Evolutionary conservation across 2,888 invertebrate species (phyloP).

Genomic region (Platycheirus rosarum): DNA sequence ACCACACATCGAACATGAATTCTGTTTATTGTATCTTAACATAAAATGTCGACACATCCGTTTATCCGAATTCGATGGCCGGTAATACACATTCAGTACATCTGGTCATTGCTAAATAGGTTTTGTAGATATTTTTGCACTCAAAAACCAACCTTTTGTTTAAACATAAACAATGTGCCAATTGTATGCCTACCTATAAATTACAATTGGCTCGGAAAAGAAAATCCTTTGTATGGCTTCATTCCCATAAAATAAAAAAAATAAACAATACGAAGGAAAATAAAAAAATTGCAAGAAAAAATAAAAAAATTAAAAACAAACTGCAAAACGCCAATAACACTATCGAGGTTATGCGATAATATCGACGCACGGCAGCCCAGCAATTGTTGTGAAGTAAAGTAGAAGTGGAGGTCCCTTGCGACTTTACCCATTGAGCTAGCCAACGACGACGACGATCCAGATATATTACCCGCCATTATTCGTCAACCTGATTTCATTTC

Average conservation of each 20-base stretch:
- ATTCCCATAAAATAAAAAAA: conserved; percentile 46
- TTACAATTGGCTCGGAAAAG: too few species aligned
- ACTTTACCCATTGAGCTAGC: conserved; percentile 28
- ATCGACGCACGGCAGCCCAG: conserved; percentile 15
- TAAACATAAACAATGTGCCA: conserved; percentile 53
- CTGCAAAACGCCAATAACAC: conserved; percentile 32
- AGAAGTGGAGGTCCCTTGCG: conserved; percentile 51
- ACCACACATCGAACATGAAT: too few species aligned
- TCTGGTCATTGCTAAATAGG: too few species aligned
- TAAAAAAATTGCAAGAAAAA: conserved; percentile 18
- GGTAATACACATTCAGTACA: too few species aligned
- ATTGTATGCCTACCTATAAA: conserved; percentile 21
- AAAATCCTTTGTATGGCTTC: conserved; percentile 72
- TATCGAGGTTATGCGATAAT: conserved; percentile 51
- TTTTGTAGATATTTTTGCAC: neutral
- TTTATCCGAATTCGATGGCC: too few species aligned
- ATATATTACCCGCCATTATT: conserved; percentile 54
- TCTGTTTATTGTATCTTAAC: too few species aligned
- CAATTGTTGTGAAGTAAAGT: neutral
- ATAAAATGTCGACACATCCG: too few species aligned
- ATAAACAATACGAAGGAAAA: conserved; percentile 11
- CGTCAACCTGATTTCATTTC: conserved; percentile 61
- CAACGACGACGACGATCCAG: conserved; percentile 17
- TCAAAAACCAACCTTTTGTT: conserved; percentile 20
- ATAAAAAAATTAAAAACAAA: conserved; percentile 39